Conservation (phyloP, 2,797 vertebrate species). For the Chelon labrosus region DNA sequence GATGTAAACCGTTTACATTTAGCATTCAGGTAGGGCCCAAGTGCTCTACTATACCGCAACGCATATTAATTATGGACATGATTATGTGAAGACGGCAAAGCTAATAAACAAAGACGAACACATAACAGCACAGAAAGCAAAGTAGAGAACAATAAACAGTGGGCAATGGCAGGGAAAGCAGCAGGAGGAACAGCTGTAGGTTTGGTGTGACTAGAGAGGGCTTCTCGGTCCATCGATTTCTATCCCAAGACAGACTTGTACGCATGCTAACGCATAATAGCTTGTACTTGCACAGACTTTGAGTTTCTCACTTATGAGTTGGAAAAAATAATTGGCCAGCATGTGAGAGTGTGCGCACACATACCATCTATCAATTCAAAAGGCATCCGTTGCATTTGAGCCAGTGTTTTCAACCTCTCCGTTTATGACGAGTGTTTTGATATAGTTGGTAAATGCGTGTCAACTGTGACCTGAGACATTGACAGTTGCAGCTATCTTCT, state of each 20-base stretch:
- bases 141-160: neutral
- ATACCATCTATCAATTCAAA: constrained; percentile 1
- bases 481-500: neutral
- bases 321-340: constrained; percentile 22
- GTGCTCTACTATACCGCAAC: neutral
- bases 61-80: constrained; percentile 43
- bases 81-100: constrained; percentile 13
- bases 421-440: neutral
- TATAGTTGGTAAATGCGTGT: neutral
- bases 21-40: constrained; percentile 5
- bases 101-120: constrained; percentile 37
- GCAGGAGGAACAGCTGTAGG: constrained; percentile 32
- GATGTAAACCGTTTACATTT: constrained; percentile 19
- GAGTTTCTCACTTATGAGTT: constrained; percentile 16
- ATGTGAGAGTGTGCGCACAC: neutral
- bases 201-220: constrained; percentile 27
- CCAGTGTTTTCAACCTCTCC: neutral
- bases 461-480: neutral
- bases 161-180: constrained; percentile 7
- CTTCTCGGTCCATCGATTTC: constrained; percentile 31
- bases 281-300: constrained; percentile 4
- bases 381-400: neutral
- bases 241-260: constrained; percentile 28
- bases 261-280: constrained; percentile 27
- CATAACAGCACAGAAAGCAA: constrained; percentile 30